A percentile compares a stretch with the other conserved stretches of the same genome.
phyloP scores from a whole-genome alignment of 2,888 invertebrate genomes.

The Venusia cambrica region DNA sequence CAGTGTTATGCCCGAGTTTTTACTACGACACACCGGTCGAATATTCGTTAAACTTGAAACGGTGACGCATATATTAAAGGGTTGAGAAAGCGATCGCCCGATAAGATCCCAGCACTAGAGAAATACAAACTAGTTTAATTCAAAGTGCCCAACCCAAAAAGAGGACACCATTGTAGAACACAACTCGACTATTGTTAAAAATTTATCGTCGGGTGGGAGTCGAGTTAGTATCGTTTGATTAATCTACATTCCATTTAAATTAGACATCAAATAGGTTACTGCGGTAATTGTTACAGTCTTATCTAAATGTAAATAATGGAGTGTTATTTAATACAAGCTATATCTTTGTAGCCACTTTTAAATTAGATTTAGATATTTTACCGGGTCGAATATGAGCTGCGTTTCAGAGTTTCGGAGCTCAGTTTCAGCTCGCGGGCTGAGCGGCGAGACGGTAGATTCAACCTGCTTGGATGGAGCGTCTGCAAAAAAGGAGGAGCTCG shows the following conservation, averaged over 20 bases:
- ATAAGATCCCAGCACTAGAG: constrained; percentile 63
- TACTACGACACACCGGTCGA: constrained; percentile 40
- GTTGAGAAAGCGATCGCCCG: constrained; percentile 68
- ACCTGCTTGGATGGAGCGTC: constrained; percentile 34
- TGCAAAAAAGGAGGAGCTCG: constrained; percentile 43
- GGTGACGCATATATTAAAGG: constrained; percentile 70
- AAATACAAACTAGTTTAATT: constrained; percentile 73
- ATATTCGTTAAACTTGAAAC: constrained; percentile 55
- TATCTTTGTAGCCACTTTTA: constrained; percentile 18
- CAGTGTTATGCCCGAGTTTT: constrained; percentile 42
- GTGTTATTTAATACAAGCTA: constrained; percentile 32
- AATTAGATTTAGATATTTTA: constrained; percentile 11
- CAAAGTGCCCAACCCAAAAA: constrained; percentile 59
- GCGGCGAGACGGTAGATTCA: constrained; percentile 17
- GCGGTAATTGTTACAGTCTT: constrained; percentile 60
- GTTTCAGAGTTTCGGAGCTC: constrained; percentile 3
- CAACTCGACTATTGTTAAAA: constrained; percentile 70
- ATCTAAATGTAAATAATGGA: constrained; percentile 56
- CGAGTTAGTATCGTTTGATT: constrained; percentile 71
- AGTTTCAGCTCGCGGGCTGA: constrained; percentile 5
- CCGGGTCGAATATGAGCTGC: constrained; percentile 1
- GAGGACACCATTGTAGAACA: constrained; percentile 63
- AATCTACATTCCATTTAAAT: constrained; percentile 71
- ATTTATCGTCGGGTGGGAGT: constrained; percentile 60
- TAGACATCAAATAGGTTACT: constrained; percentile 63